These are phyloP conservation scores for Pholis gunnellus DNA, from an alignment of 2,113 vertebrate genomes.

Conservation along the genomic window DNA sequence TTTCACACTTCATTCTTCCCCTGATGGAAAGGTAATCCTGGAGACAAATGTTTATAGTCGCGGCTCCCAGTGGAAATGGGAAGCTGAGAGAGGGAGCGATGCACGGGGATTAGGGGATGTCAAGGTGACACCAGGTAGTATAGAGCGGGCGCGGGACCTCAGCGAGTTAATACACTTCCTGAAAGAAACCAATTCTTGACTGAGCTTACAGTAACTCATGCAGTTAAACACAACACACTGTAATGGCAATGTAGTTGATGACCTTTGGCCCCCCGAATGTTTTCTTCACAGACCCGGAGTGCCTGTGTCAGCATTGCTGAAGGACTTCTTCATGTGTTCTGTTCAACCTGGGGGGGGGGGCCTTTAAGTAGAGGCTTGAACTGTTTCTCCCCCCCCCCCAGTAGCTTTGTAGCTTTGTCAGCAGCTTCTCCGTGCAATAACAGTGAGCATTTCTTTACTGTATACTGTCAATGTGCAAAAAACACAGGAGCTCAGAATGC, in stretches of 20 bases:
- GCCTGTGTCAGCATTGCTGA: background rate
- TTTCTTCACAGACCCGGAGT: background rate
- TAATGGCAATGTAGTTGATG: background rate
- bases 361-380: background rate
- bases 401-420: constrained; percentile 6
- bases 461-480: background rate
- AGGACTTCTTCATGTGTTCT: background rate
- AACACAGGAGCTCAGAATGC: background rate
- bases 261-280: background rate
- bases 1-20: constrained; percentile 81
- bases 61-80: constrained; percentile 54
- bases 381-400: background rate
- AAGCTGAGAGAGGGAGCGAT: constrained; percentile 13
- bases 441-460: constrained; percentile 2
- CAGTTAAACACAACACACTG: background rate
- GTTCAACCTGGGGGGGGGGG: background rate
- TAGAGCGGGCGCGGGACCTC: background rate
- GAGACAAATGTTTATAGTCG: constrained; percentile 69
- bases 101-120: constrained; percentile 27
- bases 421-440: background rate
- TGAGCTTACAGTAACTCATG: no score
- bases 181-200: background rate
- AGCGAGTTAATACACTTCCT: no score
- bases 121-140: constrained; percentile 20
- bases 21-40: constrained; percentile 80